These are phyloP conservation scores for Ceuthmochares aereus DNA, from an alignment of 2,113 vertebrate species.

Conservation along the genomic window DNA sequence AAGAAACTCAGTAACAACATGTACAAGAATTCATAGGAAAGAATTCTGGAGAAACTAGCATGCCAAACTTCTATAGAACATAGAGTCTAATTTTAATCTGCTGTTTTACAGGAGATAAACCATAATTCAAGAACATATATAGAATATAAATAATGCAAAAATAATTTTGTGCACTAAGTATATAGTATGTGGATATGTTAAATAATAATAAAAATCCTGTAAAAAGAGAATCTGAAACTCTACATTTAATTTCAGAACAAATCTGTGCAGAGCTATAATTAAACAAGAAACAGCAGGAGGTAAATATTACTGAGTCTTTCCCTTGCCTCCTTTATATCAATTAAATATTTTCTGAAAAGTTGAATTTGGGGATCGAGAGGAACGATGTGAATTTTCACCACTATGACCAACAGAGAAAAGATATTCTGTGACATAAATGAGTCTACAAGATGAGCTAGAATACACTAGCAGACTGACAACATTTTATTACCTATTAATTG, in stretches of 20 bases:
- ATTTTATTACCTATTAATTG: not conserved
- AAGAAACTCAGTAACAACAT: not conserved
- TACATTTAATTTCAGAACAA: not conserved
- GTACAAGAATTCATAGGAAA: not conserved
- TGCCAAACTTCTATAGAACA: not conserved
- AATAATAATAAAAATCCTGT: not conserved
- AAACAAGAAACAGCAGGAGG: not conserved
- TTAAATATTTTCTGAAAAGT: not conserved
- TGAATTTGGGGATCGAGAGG: not conserved
- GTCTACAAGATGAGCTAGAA: not conserved
- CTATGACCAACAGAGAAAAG: not conserved
- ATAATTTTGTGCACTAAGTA: not conserved
- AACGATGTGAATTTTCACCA: not conserved
- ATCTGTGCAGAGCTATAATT: fast-evolving
- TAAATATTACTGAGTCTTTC: not conserved
- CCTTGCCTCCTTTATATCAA: not conserved
- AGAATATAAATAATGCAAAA: not conserved
- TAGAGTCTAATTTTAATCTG: not conserved
- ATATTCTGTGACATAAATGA: not conserved
- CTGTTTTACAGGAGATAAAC: not conserved
- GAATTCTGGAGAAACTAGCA: not conserved
- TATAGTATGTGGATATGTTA: not conserved
- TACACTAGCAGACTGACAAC: not conserved
- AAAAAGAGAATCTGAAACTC: not conserved
- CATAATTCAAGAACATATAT: not conserved